Evolutionary conservation across 2,797 vertebrate species (phyloP), one percentile per base, ranked within the genome.

Genomic region (Sebastiscus albofasciatus): DNA sequence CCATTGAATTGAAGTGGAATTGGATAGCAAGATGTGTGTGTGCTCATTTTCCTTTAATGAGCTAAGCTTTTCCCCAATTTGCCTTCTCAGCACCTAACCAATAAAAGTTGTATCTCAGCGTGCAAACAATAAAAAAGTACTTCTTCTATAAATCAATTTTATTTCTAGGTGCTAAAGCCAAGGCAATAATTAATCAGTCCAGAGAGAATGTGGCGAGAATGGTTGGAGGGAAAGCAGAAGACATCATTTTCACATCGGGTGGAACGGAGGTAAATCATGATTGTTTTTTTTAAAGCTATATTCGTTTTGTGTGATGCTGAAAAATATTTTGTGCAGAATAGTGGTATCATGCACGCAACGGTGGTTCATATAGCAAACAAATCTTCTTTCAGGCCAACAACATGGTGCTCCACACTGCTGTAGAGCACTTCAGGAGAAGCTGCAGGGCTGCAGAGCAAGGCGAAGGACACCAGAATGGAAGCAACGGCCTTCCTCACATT

Each of bases 221-320:
- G 98, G 88, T 99, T 6, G 96, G 96, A 2, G 97, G 96, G 27
- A 92, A 86, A 72, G 88, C 96, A 0, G 95, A 95, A 24, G 97
- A 99, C 84, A 96, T 99, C 0, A 20, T 99, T 91, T 99, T 99
- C 86, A 98, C 97, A 1, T 99, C 98, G 0, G 98, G 98, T 31
- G 98, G 98, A 90, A 99, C 98, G 0, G 98, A 99, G 97, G 98
- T 99, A 87, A 18, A 56, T 31, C 4, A 10, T 11, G 5, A n/a
- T 13, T 49, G 5, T 16, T n/a, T 26, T 2, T 20, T 29, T 3
- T 55, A 52, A 69, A 49, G 14, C 2, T 2, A 14, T n/a, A 2
- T 27, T 6, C 56, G 13, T 66, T 22, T 26, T 65, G 9, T 20
- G 8, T 24, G 10, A 39, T 55, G 7, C 6, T 73, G 56, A 1